Conservation (phyloP, 1,140 invertebrate species). For the Nylanderia fulva region DNA sequence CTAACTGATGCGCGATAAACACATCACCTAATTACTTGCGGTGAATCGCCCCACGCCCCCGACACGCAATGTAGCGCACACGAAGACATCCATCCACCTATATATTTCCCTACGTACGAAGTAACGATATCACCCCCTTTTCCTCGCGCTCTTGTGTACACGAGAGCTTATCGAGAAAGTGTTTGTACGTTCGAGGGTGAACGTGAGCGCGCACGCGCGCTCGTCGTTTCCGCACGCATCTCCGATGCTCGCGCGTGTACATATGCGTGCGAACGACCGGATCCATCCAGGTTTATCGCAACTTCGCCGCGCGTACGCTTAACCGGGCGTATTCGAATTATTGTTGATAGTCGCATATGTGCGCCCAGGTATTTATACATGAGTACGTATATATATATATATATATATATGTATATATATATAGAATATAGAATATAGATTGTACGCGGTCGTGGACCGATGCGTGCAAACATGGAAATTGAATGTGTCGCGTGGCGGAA, state of each 20-base stretch:
- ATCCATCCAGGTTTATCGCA: slow-evolving; percentile 50
- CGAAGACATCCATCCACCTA: slow-evolving; percentile 52
- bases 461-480: slow-evolving; percentile 64
- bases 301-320: slow-evolving; percentile 43
- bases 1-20: slow-evolving; percentile 82
- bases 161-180: slow-evolving; percentile 21
- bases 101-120: slow-evolving; percentile 22
- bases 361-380: slow-evolving; percentile 26
- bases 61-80: slow-evolving; percentile 71
- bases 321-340: slow-evolving; percentile 49
- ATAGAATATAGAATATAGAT: slow-evolving; percentile 35
- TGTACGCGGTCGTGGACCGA: not conserved
- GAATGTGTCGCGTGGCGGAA: slow-evolving; percentile 66
- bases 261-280: slow-evolving; percentile 8
- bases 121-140: slow-evolving; percentile 41
- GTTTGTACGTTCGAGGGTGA: slow-evolving; percentile 1
- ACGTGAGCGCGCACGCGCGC: not conserved
- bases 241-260: not conserved
- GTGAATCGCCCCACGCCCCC: slow-evolving; percentile 76
- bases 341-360: slow-evolving; percentile 58
- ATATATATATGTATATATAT: not conserved
- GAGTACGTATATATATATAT: not conserved
- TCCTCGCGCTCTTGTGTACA: no score
- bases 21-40: slow-evolving; percentile 84
- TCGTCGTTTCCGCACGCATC: slow-evolving; percentile 1